Evolutionary conservation across 2,113 vertebrate species (phyloP), one percentile per base, ranked within the genome.

Genomic region (Epinephelus moara): DNA sequence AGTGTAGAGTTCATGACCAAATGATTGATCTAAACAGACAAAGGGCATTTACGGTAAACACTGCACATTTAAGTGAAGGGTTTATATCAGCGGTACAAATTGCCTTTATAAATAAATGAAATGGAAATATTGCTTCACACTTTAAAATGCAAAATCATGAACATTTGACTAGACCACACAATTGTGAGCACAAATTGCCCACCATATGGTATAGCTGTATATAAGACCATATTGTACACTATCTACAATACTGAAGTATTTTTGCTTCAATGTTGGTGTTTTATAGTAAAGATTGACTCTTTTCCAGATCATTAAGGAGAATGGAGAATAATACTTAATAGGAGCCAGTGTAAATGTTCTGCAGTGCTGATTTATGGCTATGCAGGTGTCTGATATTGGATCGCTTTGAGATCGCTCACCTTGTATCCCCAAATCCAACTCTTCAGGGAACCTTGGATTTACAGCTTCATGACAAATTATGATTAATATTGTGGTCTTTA

Each of bases 1-100:
- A 86, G 64, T 81, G 85, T 78, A 56, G 79, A 82, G 84, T 91
- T 87, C 88, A 90, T 81, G 89, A 91, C 87, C 91, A 89, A 76
- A 75, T 82, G 80, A 90, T 85, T 85, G 73, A 89, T 87, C 53
- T 68, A 84, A 90, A 89, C 88, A 84, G 45, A 78, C 60, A 85
- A 70, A 77, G 67, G 37, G 59, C 73, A 81, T 89, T 91, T 80
- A 90, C 56, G 60, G 81, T 88, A 87, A 92, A 88, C 87, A 85
- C 47, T 53, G 69, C 47, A 80, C 55, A 78, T 78, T 80, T 52
- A 61, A 78, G 75, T 74, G 82, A 85, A 63, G 72, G 80, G 79
- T 88, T 82, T 50, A 82, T 78, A 89, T 86, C 82, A 69, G 75
- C 72, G 64, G 13, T 60, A 77, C 70, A 88, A 84, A 86, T 82